Evolutionary conservation across 2,888 invertebrate genomes (phyloP).

Genomic region (Acleris sparsana): DNA sequence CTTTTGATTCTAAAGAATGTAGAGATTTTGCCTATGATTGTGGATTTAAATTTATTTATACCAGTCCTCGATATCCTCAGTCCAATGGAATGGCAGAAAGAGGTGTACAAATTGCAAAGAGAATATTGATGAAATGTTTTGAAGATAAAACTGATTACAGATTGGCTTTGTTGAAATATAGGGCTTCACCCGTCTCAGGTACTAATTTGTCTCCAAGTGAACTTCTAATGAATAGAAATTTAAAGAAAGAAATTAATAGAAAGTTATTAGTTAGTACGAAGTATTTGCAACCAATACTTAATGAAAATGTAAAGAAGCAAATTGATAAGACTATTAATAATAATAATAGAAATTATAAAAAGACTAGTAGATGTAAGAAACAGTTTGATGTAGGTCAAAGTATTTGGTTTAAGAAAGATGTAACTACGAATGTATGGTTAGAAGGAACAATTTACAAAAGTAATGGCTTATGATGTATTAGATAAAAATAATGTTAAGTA

Average conservation of each 20-base stretch:
- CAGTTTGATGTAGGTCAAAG: neutral
- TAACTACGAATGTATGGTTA: neutral
- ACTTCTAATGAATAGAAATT: neutral
- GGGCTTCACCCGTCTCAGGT: neutral
- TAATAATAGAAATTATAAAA: neutral
- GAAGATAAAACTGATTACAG: slow-evolving; percentile 4
- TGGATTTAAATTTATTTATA: slow-evolving; percentile 30
- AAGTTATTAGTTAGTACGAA: neutral
- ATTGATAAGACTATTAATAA: neutral
- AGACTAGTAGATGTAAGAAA: neutral
- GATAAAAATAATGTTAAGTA: neutral
- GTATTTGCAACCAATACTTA: neutral
- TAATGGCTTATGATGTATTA: slow-evolving; percentile 6
- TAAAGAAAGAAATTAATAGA: no score
- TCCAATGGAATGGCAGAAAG: slow-evolving; percentile 35
- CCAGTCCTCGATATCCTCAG: slow-evolving; percentile 30
- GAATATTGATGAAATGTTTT: neutral
- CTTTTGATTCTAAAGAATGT: slow-evolving; percentile 29
- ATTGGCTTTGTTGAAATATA: neutral
- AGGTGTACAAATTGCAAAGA: slow-evolving; percentile 9
- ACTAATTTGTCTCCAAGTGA: neutral
- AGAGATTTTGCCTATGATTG: slow-evolving; percentile 26
- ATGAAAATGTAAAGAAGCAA: neutral
- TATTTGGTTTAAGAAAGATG: slow-evolving; percentile 4
- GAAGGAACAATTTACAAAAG: neutral